A percentile compares a stretch with the other conserved stretches of the same genome.
Evolutionary conservation across 2,888 invertebrate genomes (phyloP).

Genomic region (Crepidodera aurea): DNA sequence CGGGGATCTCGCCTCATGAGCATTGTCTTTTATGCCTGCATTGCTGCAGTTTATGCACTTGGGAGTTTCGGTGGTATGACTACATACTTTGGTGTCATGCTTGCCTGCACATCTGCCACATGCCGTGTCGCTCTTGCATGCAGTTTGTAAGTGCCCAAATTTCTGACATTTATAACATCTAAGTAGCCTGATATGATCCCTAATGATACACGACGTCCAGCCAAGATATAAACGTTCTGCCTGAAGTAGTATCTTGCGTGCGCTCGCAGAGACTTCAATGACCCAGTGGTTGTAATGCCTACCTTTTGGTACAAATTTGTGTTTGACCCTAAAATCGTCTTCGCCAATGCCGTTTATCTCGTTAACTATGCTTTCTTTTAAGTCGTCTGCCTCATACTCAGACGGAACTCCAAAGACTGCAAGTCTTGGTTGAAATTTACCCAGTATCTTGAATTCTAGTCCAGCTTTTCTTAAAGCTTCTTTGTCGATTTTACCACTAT

Average conservation of each 20-base stretch:
- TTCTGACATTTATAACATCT: background rate
- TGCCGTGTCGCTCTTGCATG: too few species aligned
- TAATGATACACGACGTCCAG: background rate
- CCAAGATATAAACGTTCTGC: background rate
- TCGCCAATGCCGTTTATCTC: background rate
- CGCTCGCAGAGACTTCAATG: background rate
- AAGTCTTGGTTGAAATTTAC: background rate
- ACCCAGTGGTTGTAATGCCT: background rate
- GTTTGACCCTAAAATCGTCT: background rate
- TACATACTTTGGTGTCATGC: background rate
- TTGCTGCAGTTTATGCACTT: background rate
- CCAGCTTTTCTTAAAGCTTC: too few species aligned
- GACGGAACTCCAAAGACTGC: background rate
- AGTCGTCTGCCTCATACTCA: background rate
- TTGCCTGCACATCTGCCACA: background rate
- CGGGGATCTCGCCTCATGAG: background rate
- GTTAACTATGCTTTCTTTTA: background rate
- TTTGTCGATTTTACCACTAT: too few species aligned
- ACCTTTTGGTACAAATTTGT: background rate
- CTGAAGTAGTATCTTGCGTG: background rate
- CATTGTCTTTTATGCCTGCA: background rate
- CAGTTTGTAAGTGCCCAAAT: background rate
- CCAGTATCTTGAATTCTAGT: too few species aligned
- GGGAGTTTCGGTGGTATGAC: background rate
- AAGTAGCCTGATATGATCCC: background rate